These are phyloP conservation scores for Cotesia typhae DNA, from an alignment of 1,140 invertebrate genomes.

Conservation along the genomic window DNA sequence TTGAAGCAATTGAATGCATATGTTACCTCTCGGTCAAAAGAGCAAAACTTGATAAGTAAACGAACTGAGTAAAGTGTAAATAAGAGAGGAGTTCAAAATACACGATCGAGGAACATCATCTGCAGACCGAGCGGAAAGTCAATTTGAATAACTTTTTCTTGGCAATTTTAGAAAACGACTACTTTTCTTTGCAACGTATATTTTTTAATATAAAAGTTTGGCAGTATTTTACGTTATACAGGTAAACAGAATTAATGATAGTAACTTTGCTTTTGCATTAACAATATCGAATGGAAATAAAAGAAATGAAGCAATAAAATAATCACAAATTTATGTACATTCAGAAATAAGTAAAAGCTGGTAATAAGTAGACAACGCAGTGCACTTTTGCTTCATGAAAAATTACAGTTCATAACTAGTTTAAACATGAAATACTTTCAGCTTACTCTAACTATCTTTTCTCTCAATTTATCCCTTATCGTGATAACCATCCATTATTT, in stretches of 20 bases:
- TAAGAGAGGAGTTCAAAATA: constrained; percentile 12
- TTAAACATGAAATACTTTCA: background rate
- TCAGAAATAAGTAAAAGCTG: background rate
- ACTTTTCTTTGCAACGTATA: background rate
- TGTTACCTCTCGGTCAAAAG: constrained; percentile 44
- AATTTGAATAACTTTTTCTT: background rate
- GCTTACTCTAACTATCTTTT: background rate
- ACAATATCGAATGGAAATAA: background rate
- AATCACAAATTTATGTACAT: background rate
- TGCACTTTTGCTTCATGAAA: background rate
- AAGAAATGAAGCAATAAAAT: background rate
- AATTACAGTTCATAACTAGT: too few relatives aligned
- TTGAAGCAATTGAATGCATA: constrained; percentile 49
- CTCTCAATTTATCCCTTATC: background rate
- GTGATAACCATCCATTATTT: constrained; percentile 16
- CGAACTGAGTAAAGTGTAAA: constrained; percentile 20
- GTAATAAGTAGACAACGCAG: background rate
- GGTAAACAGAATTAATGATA: too few relatives aligned
- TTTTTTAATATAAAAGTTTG: background rate
- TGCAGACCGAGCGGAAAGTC: constrained; percentile 13
- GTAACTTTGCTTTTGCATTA: background rate
- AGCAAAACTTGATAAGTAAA: constrained; percentile 19
- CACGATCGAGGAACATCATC: constrained; percentile 15
- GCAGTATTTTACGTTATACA: too few relatives aligned
- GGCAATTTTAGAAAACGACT: background rate